A percentile compares a stretch with the other conserved stretches of the same genome.
Evolutionary conservation across 2,113 vertebrate species (phyloP).

Genomic region (Eptatretus burgeri): DNA sequence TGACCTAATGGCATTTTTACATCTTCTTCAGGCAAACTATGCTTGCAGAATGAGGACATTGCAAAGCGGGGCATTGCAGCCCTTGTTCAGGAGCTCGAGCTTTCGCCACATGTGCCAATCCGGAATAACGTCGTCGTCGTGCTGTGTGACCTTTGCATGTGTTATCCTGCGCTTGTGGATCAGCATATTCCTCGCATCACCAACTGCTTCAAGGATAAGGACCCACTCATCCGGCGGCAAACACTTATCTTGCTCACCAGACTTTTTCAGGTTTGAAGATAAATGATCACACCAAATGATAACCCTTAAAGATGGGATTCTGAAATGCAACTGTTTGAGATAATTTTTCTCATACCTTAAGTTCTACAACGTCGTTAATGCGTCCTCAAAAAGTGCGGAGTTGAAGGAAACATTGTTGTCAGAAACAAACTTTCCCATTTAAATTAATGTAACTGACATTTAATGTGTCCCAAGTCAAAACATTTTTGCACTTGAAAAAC

Average conservation of each 20-base stretch:
- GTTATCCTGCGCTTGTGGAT: slow-evolving; percentile 50
- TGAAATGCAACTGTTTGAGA: background rate
- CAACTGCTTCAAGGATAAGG: slow-evolving; percentile 31
- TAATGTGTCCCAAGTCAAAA: background rate
- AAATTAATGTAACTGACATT: too few species aligned
- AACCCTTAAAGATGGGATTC: background rate
- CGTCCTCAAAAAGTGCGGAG: too few species aligned
- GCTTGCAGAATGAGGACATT: slow-evolving; percentile 53
- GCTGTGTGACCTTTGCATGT: slow-evolving; percentile 58
- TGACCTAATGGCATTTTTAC: too few species aligned
- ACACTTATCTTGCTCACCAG: slow-evolving; percentile 59
- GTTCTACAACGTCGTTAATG: too few species aligned
- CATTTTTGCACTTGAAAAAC: background rate
- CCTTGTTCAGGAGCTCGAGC: slow-evolving; percentile 49
- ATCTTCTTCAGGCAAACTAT: slow-evolving; percentile 37
- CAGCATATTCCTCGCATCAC: slow-evolving; percentile 49
- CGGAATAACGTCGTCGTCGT: slow-evolving; percentile 50
- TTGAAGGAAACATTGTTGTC: too few species aligned
- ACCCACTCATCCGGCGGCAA: slow-evolving; percentile 46
- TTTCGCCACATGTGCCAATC: slow-evolving; percentile 26
- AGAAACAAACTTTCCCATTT: too few species aligned
- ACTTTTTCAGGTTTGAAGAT: slow-evolving; percentile 39
- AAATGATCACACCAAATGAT: background rate
- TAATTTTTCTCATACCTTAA: background rate
- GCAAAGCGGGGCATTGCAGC: slow-evolving; percentile 40